phyloP scores from a whole-genome alignment of 2,888 invertebrate species.

The Carcina quercana region DNA sequence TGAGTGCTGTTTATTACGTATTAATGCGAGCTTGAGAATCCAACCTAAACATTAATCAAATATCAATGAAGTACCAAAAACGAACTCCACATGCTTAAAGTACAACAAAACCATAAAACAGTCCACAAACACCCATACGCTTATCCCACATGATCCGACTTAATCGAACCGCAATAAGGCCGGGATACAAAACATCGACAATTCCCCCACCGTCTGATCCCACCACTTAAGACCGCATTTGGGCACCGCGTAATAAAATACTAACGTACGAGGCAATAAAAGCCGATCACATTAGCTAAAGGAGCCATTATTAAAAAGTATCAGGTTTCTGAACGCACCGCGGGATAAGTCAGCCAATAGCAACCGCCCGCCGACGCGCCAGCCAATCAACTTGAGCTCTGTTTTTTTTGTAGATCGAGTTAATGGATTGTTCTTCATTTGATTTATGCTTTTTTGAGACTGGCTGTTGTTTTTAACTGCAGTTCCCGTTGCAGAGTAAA shows the following conservation, averaged over 20 bases:
- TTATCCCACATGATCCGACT: conserved; percentile 32
- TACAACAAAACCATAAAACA: conserved; percentile 22
- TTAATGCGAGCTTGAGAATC: too few relatives aligned
- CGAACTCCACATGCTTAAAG: too few relatives aligned
- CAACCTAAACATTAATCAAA: too few relatives aligned
- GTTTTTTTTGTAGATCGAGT: conserved; percentile 52
- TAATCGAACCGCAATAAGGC: conserved; percentile 40
- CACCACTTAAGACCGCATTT: conserved; percentile 57
- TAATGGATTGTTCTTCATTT: conserved; percentile 72
- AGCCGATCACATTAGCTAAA: conserved; percentile 70
- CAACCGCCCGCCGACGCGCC: conserved; percentile 29
- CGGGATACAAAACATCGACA: conserved; percentile 38
- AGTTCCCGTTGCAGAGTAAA: conserved; percentile 11
- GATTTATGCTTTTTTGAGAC: conserved; percentile 48
- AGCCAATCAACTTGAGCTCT: conserved; percentile 48
- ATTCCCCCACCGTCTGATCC: conserved; percentile 36
- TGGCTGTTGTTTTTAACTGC: conserved; percentile 24
- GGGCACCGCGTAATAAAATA: conserved; percentile 65
- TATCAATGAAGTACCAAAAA: too few relatives aligned
- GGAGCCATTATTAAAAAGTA: conserved; percentile 75
- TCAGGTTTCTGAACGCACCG: conserved; percentile 64
- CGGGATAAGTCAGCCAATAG: conserved; percentile 51
- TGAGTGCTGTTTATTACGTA: too few relatives aligned
- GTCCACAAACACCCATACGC: conserved; percentile 20
- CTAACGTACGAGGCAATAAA: conserved; percentile 52